Percentiles rank a stretch among this genome's conserved stretches.
Evolutionary conservation across 2,888 invertebrate genomes (phyloP).

Genomic region (Andrena minutula): DNA sequence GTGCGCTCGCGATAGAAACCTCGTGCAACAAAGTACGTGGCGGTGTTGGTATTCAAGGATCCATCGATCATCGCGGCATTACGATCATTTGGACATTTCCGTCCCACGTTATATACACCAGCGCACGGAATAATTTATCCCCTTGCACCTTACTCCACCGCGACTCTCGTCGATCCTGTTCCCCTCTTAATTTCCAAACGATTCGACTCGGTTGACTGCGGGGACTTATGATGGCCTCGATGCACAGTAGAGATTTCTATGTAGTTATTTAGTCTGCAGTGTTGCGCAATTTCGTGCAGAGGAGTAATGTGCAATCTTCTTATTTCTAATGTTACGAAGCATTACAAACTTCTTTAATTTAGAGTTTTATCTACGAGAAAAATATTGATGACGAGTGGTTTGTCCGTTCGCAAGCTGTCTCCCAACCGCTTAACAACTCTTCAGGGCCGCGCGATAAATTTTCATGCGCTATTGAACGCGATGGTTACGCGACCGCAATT

Average conservation of each 20-base stretch:
- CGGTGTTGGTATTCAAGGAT: constrained; percentile 34
- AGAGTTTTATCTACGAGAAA: constrained; percentile 2
- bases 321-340: background rate
- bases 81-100: constrained; percentile 72
- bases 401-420: background rate
- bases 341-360: background rate
- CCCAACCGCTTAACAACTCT: constrained; percentile 1
- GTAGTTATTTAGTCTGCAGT: background rate
- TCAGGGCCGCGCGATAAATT: constrained; percentile 41
- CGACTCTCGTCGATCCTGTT: constrained; percentile 66
- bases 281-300: background rate
- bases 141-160: constrained; percentile 65
- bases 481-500: constrained; percentile 32
- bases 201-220: constrained; percentile 60
- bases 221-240: constrained; percentile 53
- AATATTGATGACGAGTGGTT: constrained; percentile 6
- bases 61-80: constrained; percentile 69
- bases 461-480: constrained; percentile 46
- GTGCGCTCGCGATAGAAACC: constrained; percentile 41
- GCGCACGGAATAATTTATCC: constrained; percentile 70
- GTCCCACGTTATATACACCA: constrained; percentile 48
- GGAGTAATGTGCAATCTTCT: background rate
- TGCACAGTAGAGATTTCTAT: background rate
- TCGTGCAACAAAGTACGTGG: constrained; percentile 32
- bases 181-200: constrained; percentile 73